Conservation (phyloP, 2,888 invertebrate species). For the Smittia aterrima region DNA sequence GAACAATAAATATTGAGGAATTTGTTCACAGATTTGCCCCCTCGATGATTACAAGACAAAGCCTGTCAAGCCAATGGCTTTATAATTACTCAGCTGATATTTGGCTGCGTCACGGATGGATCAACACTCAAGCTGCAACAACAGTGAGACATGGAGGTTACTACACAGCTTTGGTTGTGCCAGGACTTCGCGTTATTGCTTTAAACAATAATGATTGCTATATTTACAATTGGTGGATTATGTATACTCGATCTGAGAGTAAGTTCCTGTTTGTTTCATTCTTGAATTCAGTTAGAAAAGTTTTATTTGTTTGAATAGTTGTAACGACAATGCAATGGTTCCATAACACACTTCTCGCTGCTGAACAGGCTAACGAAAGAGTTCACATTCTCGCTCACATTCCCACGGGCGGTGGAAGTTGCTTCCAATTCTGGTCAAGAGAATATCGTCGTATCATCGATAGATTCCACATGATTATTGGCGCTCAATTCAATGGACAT, state of each 20-base stretch:
- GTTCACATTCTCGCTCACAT: conserved; percentile 85
- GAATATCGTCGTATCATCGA: conserved; percentile 68
- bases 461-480: conserved; percentile 71
- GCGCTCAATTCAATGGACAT: conserved; percentile 80
- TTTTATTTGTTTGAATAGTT: no score
- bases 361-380: conserved; percentile 70
- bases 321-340: conserved; percentile 78
- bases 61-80: conserved; percentile 68
- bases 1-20: no score
- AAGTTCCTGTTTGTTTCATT: no score
- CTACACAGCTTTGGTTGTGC: conserved; percentile 66
- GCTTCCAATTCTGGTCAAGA: conserved; percentile 68
- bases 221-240: conserved; percentile 60
- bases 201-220: conserved; percentile 58
- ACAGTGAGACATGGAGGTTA: conserved; percentile 70
- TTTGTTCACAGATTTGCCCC: conserved; percentile 71
- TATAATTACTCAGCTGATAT: conserved; percentile 57
- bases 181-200: conserved; percentile 72
- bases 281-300: no score
- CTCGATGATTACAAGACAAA: conserved; percentile 53
- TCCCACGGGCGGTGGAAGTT: conserved; percentile 69
- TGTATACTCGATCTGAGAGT: conserved; percentile 70
- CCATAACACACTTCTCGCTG: conserved; percentile 65
- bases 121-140: conserved; percentile 60
- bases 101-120: conserved; percentile 54